Percentiles rank a stretch among this genome's conserved stretches.
Conservation (phyloP, 2,797 vertebrate genomes). For the Phrynocephalus vlangalii region DNA sequence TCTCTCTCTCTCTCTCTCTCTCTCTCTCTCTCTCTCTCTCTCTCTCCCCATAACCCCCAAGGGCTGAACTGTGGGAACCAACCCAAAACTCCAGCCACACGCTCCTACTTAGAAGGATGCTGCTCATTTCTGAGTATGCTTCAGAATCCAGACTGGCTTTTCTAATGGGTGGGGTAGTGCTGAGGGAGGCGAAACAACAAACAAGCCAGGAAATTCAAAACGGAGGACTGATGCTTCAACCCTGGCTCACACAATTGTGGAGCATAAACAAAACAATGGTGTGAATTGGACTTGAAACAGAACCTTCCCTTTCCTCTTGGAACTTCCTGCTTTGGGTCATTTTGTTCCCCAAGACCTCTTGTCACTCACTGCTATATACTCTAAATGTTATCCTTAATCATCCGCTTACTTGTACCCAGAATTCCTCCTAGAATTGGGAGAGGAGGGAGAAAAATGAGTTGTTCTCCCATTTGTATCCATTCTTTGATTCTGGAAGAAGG, state of each 20-base stretch:
- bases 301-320: conserved; percentile 33
- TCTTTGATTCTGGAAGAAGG: neutral
- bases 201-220: conserved; percentile 63
- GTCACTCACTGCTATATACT: conserved; percentile 18
- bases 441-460: neutral
- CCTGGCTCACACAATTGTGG: conserved; percentile 54
- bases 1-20: neutral
- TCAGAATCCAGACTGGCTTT: conserved; percentile 26
- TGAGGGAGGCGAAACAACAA: conserved; percentile 2
- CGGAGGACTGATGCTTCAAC: conserved; percentile 34
- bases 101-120: neutral
- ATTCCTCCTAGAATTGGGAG: neutral
- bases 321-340: conserved; percentile 60
- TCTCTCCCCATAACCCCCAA: neutral
- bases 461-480: neutral
- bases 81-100: neutral
- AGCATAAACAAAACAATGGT: conserved; percentile 53
- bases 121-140: conserved; percentile 38
- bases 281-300: conserved; percentile 48
- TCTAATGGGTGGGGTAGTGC: conserved; percentile 10
- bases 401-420: neutral
- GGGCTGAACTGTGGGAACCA: conserved; percentile 27
- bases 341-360: conserved; percentile 36
- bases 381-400: neutral
- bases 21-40: neutral